Evolutionary conservation across 2,113 vertebrate species (phyloP), one percentile per base, ranked within the genome.

Genomic region (Muntiacus muntjak): DNA sequence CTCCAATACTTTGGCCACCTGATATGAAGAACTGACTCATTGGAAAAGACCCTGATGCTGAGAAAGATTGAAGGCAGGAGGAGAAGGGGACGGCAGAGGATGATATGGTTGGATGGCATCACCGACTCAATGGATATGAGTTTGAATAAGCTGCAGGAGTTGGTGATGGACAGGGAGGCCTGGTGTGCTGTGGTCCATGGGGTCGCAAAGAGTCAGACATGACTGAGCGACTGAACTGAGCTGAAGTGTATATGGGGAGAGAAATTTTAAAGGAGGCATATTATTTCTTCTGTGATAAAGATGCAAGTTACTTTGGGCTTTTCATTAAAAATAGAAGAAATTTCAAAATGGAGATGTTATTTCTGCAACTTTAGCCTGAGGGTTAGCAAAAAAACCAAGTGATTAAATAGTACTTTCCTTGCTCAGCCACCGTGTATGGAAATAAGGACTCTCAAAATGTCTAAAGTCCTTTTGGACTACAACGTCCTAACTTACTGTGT

Each of bases 401-500:
- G 47, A 50, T 50, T 54, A 26, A 94, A 76, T 11, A 57, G 9
- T 26, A 28, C 23, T 92, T 94, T 74, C 21, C 17, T 45, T 9
- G 9, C 13, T 55, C 45, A 67, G 5, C 7, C 36, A 33, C 25
- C 1, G 28, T 71, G 15, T 85, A 1, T 89, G 78, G 26, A 54
- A 89, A 50, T 0, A 0, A 47, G 4, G 19, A 12, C 30, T 11
- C 26, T 45, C 19, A 21, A 14, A 11, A 7, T 26, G 13, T 91
- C 15, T 40, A 11, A 21, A 57, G 36, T 60, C 33, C 74, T 92
- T 10, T 54, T 15, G n/a, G 13, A 12, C 3, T 1, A 36, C 33
- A 43, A 33, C 55, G 10, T 1, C 17, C 11, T 25, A 23, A 74
- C n/a, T 74, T 74, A 13, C 67, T 40, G n/a, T 26, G 6, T 79